phyloP scores from a whole-genome alignment of 2,888 invertebrate species.

The Gymnocheta viridis region DNA sequence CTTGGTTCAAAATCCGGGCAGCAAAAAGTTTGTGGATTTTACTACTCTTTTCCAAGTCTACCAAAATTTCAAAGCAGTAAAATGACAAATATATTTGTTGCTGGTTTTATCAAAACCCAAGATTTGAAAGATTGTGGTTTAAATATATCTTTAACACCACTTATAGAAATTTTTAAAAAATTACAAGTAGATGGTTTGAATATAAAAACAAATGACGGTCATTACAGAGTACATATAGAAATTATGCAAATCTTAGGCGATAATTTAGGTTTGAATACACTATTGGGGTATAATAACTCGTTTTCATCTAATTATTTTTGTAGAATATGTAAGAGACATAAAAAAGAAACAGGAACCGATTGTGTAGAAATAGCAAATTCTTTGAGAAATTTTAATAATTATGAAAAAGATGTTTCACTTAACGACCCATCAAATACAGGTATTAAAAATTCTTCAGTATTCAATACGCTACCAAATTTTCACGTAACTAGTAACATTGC shows the following conservation, averaged over 20 bases:
- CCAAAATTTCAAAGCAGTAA: slow-evolving; percentile 36
- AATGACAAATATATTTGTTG: slow-evolving; percentile 42
- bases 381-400: slow-evolving; percentile 47
- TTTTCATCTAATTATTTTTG: slow-evolving; percentile 55
- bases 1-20: slow-evolving; percentile 38
- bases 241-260: slow-evolving; percentile 50
- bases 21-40: slow-evolving; percentile 37
- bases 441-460: slow-evolving; percentile 46
- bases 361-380: slow-evolving; percentile 12
- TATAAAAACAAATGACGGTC: slow-evolving; percentile 28
- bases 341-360: slow-evolving; percentile 4
- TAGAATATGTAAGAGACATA: slow-evolving; percentile 51
- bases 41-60: slow-evolving; percentile 33
- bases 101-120: slow-evolving; percentile 30
- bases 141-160: slow-evolving; percentile 17
- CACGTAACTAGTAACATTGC: slow-evolving; percentile 57
- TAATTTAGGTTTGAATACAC: slow-evolving; percentile 39
- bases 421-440: slow-evolving; percentile 48
- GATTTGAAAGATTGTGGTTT: slow-evolving; percentile 32
- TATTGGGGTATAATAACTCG: slow-evolving; percentile 43
- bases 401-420: slow-evolving; percentile 26
- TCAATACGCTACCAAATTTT: slow-evolving; percentile 53
- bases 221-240: slow-evolving; percentile 37
- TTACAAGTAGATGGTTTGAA: slow-evolving; percentile 33
- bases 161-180: slow-evolving; percentile 30